Evolutionary conservation across 2,797 vertebrate species (phyloP).

Genomic region (Crenichthys baileyi): DNA sequence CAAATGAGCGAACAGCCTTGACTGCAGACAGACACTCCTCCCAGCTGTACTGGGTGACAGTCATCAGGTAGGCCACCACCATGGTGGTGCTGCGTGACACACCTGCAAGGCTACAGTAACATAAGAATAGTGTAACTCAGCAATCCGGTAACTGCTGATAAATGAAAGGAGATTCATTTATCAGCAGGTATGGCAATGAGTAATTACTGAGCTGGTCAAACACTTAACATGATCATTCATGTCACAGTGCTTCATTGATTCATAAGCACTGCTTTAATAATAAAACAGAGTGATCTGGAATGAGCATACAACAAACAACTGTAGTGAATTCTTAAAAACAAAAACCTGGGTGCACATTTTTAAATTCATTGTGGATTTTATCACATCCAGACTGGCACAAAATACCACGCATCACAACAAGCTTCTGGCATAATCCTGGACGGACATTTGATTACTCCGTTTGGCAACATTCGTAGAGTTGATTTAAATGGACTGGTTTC

Average conservation of each 20-base stretch:
- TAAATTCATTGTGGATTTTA: background rate
- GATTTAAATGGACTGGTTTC: background rate
- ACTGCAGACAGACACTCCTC: slow-evolving; percentile 87
- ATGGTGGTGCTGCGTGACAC: slow-evolving; percentile 90
- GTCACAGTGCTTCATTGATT: background rate
- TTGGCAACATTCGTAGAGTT: background rate
- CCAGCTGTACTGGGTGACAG: slow-evolving; percentile 86
- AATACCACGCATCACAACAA: background rate
- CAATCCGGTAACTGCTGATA: background rate
- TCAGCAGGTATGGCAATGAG: too few species aligned
- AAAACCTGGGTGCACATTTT: background rate
- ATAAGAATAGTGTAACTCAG: background rate
- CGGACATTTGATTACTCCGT: background rate
- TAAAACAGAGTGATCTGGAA: too few species aligned
- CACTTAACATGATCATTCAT: background rate
- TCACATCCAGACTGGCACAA: background rate
- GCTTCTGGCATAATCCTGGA: background rate
- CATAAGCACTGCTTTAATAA: too few species aligned
- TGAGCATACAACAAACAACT: too few species aligned
- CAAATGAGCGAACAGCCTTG: slow-evolving; percentile 85
- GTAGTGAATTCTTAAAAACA: background rate
- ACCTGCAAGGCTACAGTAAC: slow-evolving; percentile 84
- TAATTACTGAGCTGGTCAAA: too few species aligned
- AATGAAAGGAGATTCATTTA: background rate
- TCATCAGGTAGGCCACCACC: slow-evolving; percentile 92